A percentile compares a stretch with the other conserved stretches of the same genome.
Conservation (phyloP, 2,888 invertebrate genomes). For the Masnerella sp. region DNA sequence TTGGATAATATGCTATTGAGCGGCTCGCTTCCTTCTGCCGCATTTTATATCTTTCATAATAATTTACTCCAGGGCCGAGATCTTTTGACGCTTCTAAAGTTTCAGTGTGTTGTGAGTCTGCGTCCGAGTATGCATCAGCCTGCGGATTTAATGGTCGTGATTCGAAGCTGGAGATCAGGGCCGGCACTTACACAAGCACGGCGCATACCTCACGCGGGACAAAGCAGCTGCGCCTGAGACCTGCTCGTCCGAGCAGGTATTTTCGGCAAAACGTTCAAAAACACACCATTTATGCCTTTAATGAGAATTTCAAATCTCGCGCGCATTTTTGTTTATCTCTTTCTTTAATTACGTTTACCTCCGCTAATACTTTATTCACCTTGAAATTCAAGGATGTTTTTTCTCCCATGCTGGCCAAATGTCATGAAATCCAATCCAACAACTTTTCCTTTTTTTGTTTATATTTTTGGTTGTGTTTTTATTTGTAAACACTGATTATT, state of each 20-base stretch:
- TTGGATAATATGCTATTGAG: constrained; percentile 34
- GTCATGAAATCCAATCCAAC: too few species aligned
- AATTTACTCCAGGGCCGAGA: constrained; percentile 44
- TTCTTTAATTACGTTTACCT: constrained; percentile 14
- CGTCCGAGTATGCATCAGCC: constrained; percentile 40
- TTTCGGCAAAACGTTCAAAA: constrained; percentile 44
- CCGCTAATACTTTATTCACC: neutral
- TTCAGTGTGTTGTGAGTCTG: constrained; percentile 45
- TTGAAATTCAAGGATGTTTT: neutral
- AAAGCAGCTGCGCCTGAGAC: constrained; percentile 40
- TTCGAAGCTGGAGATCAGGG: constrained; percentile 42
- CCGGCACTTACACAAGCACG: constrained; percentile 24
- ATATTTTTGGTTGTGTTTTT: too few species aligned
- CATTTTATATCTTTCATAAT: constrained; percentile 51
- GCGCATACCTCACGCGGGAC: constrained; percentile 25
- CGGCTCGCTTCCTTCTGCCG: constrained; percentile 20
- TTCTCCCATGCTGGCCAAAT: too few species aligned
- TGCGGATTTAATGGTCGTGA: constrained; percentile 41
- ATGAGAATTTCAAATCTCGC: constrained; percentile 26
- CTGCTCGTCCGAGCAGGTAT: constrained; percentile 21
- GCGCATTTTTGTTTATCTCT: constrained; percentile 9
- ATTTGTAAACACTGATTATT: too few species aligned
- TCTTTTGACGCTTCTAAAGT: constrained; percentile 50
- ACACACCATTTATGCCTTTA: constrained; percentile 27
- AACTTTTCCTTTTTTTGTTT: neutral